A percentile compares a stretch with the other conserved stretches of the same genome.
Conservation (phyloP, 1,140 invertebrate genomes). For the Wiebesia pumilae region DNA sequence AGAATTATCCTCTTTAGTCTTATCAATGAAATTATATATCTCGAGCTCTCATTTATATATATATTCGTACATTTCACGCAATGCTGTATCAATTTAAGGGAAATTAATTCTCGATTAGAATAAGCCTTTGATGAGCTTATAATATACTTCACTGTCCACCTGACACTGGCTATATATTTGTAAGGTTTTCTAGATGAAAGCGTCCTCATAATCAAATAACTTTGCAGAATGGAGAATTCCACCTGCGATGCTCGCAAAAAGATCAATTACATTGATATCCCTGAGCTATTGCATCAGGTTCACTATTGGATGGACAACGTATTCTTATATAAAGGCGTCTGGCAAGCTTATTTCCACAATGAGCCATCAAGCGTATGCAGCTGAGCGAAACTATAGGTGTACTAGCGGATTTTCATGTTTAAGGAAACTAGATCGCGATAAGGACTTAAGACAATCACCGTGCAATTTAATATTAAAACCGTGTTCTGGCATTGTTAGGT, state of each 20-base stretch:
- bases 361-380: background rate
- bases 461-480: constrained; percentile 56
- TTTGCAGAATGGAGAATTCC: background rate
- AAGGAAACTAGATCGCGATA: constrained; percentile 61
- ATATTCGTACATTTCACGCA: background rate
- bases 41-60: background rate
- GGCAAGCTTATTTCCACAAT: background rate
- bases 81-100: constrained; percentile 7
- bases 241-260: background rate
- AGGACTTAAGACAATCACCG: constrained; percentile 65
- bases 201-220: background rate
- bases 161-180: too few species aligned
- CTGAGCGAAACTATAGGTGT: background rate
- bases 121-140: background rate
- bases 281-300: constrained; percentile 38
- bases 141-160: background rate
- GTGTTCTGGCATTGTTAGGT: background rate
- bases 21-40: background rate
- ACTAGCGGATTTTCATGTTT: background rate
- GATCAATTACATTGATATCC: constrained; percentile 46
- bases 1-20: background rate
- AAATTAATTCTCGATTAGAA: constrained; percentile 7
- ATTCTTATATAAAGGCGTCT: background rate
- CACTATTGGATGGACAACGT: constrained; percentile 6
- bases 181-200: background rate